Evolutionary conservation across 1,140 invertebrate genomes (phyloP), one percentile per base, ranked within the genome.

Genomic region (Tetraneura akinire): DNA sequence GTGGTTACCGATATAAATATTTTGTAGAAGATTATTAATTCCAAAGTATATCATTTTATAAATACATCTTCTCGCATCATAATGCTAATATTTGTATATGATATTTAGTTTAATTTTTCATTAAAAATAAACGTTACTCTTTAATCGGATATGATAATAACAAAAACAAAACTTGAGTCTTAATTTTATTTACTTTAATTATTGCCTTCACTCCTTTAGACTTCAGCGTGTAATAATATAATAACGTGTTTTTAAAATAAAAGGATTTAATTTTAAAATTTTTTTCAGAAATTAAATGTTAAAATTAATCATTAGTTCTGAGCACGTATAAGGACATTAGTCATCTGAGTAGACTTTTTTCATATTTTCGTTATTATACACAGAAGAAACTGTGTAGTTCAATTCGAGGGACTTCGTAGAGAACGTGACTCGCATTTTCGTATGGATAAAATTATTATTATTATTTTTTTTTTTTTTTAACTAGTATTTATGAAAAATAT

Each of bases 371-470:
- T 76, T 76, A 57, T 60, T 42, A 60, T 60, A 76, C 73, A 73
- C 26, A 53, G 70, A 51, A 57, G 53, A 76, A 57, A 76, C n/a
- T 53, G 60, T 37, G 51, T 45, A 55, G 73, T 76, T 76, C 53
- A 60, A 29, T 45, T 10, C 32, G 32, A 57, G 53, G 53, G 29
- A 76, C 32, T 37, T 57, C 51, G 73, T 45, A 9, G 32, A 4
- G 21, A 42, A 76, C 73, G 73, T 76, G 73, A 76, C 73, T 76
- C 18, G 51, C 73, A 76, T 76, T 76, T 76, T 60, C 32, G n/a
- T 13, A 5, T 29, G 18, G 8, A 32, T 18, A 76, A 10, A 21
- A 55, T 74, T 74, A 42, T 57, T 29, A 76, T 23, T 37, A 57
- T 74, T 74, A 42, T 57, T 55, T 57, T 57, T 21, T 18, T 37